A percentile compares a stretch with the other conserved stretches of the same genome.
phyloP scores from a whole-genome alignment of 2,888 invertebrate species.

The Tachina fera region DNA sequence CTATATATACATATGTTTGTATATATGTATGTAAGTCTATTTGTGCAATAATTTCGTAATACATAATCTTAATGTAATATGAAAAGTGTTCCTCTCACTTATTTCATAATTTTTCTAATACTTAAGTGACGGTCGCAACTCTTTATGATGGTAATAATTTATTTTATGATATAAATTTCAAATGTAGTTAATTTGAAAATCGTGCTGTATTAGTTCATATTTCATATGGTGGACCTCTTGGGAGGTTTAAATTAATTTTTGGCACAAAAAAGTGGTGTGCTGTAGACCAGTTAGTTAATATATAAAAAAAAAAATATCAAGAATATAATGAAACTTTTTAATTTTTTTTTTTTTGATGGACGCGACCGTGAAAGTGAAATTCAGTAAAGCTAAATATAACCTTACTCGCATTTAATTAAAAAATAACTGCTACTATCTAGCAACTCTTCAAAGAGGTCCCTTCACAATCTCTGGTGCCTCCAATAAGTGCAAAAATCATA shows the following conservation, averaged over 20 bases:
- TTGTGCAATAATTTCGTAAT: constrained; percentile 16
- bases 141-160: constrained; percentile 33
- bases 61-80: constrained; percentile 16
- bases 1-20: too few relatives aligned
- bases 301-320: too few relatives aligned
- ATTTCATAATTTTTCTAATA: constrained; percentile 34
- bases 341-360: too few relatives aligned
- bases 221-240: not conserved
- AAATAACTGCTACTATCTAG: too few relatives aligned
- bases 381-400: too few relatives aligned
- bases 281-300: too few relatives aligned
- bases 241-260: not conserved
- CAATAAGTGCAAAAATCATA: too few relatives aligned
- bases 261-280: not conserved
- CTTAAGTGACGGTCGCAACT: constrained; percentile 17
- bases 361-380: too few relatives aligned
- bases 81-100: constrained; percentile 58
- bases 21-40: not conserved
- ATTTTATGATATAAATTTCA: constrained; percentile 53
- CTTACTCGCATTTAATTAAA: too few relatives aligned
- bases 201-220: constrained; percentile 37
- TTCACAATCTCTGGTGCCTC: too few relatives aligned
- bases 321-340: too few relatives aligned
- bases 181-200: constrained; percentile 22
- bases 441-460: too few relatives aligned